These are phyloP conservation scores for Druon quercuslanigerum DNA, from an alignment of 1,140 invertebrate genomes.

Conservation along the genomic window DNA sequence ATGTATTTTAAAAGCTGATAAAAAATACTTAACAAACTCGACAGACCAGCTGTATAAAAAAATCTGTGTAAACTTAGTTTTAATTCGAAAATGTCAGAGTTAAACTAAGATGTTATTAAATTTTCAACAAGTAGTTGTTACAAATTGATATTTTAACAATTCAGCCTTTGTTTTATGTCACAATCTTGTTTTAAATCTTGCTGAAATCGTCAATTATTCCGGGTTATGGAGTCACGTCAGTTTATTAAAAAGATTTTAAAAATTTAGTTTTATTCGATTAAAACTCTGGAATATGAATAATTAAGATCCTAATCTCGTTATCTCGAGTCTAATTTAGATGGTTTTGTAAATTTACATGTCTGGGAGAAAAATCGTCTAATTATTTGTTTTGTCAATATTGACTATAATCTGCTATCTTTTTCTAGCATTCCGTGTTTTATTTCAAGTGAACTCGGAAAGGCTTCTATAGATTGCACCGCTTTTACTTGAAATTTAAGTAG, in stretches of 20 bases:
- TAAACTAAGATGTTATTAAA: too few species aligned
- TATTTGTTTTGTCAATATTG: background rate
- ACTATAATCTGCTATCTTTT: background rate
- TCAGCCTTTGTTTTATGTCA: too few species aligned
- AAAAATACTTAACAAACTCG: too few species aligned
- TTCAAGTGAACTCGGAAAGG: background rate
- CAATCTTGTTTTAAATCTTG: too few species aligned
- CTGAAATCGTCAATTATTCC: too few species aligned
- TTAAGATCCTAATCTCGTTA: background rate
- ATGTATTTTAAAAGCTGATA: too few species aligned
- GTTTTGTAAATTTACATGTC: background rate
- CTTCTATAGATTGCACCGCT: constrained; percentile 12
- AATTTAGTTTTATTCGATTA: background rate
- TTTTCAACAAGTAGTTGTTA: too few species aligned
- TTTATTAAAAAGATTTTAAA: background rate
- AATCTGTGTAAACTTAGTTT: too few species aligned
- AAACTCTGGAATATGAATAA: background rate
- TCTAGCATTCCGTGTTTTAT: background rate
- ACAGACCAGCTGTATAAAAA: too few species aligned
- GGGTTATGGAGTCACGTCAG: too few species aligned
- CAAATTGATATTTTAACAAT: too few species aligned
- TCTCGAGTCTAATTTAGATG: background rate
- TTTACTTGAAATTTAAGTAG: constrained; percentile 2
- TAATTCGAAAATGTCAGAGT: too few species aligned
- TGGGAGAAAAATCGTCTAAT: background rate